A percentile compares a stretch with the other conserved stretches of the same genome.
phyloP scores from a whole-genome alignment of 2,797 vertebrate species.

The Orientallactaga sibirica region DNA sequence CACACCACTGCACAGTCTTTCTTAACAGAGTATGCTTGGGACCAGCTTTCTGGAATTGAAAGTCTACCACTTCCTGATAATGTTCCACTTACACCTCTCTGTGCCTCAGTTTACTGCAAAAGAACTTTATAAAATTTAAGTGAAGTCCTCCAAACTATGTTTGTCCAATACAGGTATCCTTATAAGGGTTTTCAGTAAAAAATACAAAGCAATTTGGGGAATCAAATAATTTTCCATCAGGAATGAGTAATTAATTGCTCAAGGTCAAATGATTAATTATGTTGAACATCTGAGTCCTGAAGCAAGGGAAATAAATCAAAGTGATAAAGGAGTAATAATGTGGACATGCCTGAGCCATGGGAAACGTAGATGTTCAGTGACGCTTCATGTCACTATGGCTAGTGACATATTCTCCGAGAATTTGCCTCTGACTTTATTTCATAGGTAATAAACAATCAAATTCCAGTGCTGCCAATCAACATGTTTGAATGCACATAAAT shows the following conservation, averaged over 20 bases:
- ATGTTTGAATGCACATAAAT: not conserved
- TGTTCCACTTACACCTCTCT: not conserved
- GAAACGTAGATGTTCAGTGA: conserved; percentile 25
- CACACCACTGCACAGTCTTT: accelerated
- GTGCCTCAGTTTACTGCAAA: not conserved
- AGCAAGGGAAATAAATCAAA: conserved; percentile 19
- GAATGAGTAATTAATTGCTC: conserved; percentile 37
- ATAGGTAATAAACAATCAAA: conserved; percentile 60
- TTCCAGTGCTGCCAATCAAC: conserved; percentile 61
- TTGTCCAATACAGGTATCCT: not conserved
- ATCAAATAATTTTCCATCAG: not conserved
- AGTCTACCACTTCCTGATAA: not conserved
- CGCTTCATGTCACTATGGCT: not conserved
- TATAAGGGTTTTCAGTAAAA: conserved; percentile 2
- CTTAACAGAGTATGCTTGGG: not conserved
- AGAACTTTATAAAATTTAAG: not conserved
- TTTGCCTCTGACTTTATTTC: conserved; percentile 56
- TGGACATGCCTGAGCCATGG: not conserved
- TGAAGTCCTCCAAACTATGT: not conserved
- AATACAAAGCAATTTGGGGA: not conserved
- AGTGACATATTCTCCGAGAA: not conserved
- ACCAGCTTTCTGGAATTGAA: not conserved
- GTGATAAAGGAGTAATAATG: conserved; percentile 21
- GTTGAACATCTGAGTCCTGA: not conserved
- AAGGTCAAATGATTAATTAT: conserved; percentile 62